phyloP scores from a whole-genome alignment of 2,113 vertebrate genomes.

The Phocoena sinus region DNA sequence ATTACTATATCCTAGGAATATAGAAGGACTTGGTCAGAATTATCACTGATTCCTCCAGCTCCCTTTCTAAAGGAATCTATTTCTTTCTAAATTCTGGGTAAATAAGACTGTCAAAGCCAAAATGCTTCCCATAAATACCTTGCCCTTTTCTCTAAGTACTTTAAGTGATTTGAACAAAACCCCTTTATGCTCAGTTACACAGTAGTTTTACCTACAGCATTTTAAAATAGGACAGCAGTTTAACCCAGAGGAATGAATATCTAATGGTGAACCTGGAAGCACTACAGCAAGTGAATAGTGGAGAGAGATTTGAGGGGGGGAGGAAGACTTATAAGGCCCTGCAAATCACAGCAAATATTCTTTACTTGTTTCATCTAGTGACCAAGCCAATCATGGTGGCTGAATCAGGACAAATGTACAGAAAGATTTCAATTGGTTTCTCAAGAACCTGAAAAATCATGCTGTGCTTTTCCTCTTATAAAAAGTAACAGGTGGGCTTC shows the following conservation, averaged over 20 bases:
- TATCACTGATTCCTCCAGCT: background rate
- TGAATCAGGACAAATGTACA: background rate
- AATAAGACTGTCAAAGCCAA: background rate
- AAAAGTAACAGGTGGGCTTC: background rate
- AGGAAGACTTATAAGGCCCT: background rate
- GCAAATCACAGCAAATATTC: background rate
- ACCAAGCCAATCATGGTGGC: background rate
- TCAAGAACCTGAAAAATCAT: background rate
- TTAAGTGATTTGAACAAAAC: conserved; percentile 14
- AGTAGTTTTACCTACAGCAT: background rate
- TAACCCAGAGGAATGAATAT: background rate
- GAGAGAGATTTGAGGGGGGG: background rate
- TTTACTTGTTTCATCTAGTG: background rate
- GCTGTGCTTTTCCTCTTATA: background rate
- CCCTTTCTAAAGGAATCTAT: background rate
- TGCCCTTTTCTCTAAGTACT: conserved; percentile 12
- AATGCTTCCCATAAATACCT: background rate
- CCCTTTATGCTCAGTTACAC: background rate
- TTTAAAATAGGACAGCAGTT: conserved; percentile 30
- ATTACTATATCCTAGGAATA: background rate
- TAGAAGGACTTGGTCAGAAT: background rate
- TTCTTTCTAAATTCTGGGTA: background rate
- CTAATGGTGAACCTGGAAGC: background rate
- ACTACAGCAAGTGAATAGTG: background rate
- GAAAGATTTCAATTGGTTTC: background rate